These are phyloP conservation scores for Trichechus manatus DNA, from an alignment of 2,113 vertebrate species.

Conservation along the genomic window DNA sequence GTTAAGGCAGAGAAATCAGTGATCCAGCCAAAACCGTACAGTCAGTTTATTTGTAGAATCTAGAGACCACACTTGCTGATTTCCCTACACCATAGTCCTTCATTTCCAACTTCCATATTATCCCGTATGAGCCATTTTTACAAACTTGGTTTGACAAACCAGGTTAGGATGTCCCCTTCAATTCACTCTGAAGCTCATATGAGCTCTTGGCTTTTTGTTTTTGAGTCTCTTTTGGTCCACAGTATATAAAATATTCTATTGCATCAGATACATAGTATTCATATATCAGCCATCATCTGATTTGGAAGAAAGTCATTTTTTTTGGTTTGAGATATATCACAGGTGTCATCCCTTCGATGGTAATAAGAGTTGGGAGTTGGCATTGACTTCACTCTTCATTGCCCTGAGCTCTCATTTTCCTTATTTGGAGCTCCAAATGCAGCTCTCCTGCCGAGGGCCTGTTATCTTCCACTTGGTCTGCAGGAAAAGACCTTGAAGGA, in stretches of 20 bases:
- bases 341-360: slow-evolving; percentile 16
- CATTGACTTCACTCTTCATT: neutral
- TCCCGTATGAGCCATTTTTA: neutral
- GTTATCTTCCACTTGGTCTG: neutral
- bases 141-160: slow-evolving; percentile 58
- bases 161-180: neutral
- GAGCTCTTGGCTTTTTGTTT: slow-evolving; percentile 9
- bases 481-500: neutral
- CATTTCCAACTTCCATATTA: neutral
- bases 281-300: neutral
- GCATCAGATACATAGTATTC: neutral
- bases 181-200: neutral
- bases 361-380: neutral
- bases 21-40: neutral
- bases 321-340: slow-evolving; percentile 36
- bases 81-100: neutral
- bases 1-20: neutral
- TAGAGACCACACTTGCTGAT: neutral
- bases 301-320: slow-evolving; percentile 39
- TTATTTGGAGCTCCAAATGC: neutral
- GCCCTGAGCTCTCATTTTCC: neutral
- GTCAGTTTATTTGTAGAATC: neutral
- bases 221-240: neutral
- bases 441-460: neutral
- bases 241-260: neutral